phyloP scores from a whole-genome alignment of 2,888 invertebrate species.

The Clepsis dumicolana region DNA sequence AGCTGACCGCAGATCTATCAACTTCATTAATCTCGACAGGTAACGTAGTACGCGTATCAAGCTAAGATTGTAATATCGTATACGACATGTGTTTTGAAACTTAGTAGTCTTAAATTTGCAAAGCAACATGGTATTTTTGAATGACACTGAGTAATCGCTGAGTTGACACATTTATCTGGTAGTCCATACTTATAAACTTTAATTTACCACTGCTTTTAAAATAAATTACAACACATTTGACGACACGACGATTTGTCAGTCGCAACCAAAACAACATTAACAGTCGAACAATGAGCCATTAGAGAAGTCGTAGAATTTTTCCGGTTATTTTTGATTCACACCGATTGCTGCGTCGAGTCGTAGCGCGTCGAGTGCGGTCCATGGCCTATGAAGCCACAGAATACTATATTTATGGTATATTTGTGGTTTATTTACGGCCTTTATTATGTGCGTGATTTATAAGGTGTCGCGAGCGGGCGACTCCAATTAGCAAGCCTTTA shows the following conservation, averaged over 20 bases:
- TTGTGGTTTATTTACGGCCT: conserved; percentile 77
- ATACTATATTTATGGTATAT: conserved; percentile 74
- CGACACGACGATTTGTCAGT: conserved; percentile 67
- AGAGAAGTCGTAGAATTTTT: conserved; percentile 83
- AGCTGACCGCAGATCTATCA: too few species aligned
- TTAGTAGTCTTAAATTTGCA: background rate
- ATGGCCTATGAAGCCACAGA: conserved; percentile 73
- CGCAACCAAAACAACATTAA: conserved; percentile 64
- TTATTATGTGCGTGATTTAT: conserved; percentile 79
- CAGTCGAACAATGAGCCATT: conserved; percentile 82
- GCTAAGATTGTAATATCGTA: background rate
- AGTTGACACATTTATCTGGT: background rate
- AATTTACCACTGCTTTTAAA: conserved; percentile 55
- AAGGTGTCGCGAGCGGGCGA: conserved; percentile 60
- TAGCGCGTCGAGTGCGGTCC: conserved; percentile 82
- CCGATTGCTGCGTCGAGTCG: conserved; percentile 77
- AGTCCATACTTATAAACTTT: background rate
- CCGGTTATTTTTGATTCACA: conserved; percentile 84
- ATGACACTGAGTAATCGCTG: background rate
- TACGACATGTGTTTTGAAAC: background rate
- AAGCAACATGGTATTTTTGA: background rate
- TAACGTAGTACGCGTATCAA: too few species aligned
- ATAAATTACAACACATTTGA: conserved; percentile 68
- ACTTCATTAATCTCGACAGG: background rate
- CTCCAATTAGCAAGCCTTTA: conserved; percentile 74